Base-by-base conservation (phyloP, 2,888 invertebrate genomes). In the Diaprepes abbreviatus region DNA sequence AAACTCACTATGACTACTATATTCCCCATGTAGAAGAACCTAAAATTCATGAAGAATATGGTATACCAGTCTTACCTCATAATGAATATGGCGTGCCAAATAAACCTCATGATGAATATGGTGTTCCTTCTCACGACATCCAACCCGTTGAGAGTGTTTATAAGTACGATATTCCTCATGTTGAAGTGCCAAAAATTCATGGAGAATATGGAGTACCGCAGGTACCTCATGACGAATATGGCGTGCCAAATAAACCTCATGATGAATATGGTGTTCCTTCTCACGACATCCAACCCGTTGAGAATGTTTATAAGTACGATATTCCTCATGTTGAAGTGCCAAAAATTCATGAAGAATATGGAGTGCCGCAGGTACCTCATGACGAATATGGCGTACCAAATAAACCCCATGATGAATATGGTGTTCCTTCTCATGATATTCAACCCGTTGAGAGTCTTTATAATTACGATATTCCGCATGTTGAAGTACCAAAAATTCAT, bases 301-400 rank as follows among this genome's bases (percentile, higher is more conserved):
- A 48, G 14, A 59, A 38, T 19, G 28, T 60, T 14, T 70, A 66
- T 21, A 45, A 65, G 3, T 70, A 66, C 24, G 14, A 16, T 38
- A 66, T 70, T 40, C 70, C 62, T 16, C 36, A 68, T 35, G 54
- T 21, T 45, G 65, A 65, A 12, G 19, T 36, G 0, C 64, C 64
- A 17, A 55, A 43, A 19, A 10, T 33, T 0, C 35, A 48, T 28
- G 48, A 58, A n/a, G 50, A 54, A 10, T 64, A 64, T 14, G 43
- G 55, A 14, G 38, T 40, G 4, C 66, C 66, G 31, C 35, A 14
- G 6, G 12, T 19, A 36, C 35, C 35, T 16, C 40, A 59, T 17
- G 59, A 19, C 1, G 17, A 17, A 3, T 45, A 45, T 19, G 57
- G 35, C 12, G 38, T 57, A 6, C 57, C 24, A 57, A 6, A 12